Conservation (phyloP, 2,888 invertebrate species). For the Leptinotarsa tumamoca region DNA sequence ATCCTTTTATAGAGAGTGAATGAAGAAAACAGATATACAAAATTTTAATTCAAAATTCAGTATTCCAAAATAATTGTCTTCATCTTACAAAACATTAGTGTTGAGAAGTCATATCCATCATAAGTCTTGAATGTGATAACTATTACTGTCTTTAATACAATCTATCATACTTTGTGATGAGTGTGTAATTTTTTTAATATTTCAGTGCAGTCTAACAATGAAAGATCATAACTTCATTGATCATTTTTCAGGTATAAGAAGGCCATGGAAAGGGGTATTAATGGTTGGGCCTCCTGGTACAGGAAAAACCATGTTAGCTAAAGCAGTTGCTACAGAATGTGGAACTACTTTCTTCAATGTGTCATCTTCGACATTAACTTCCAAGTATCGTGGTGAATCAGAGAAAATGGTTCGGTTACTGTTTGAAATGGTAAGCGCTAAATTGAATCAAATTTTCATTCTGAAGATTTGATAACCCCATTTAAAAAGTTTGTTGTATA, state of each 20-base stretch:
- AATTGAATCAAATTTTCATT: background rate
- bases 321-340: conserved; percentile 98
- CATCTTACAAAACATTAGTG: too few relatives aligned
- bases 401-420: conserved; percentile 96
- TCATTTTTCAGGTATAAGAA: conserved; percentile 78
- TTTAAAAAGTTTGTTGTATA: background rate
- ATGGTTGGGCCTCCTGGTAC: conserved; percentile 96
- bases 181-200: too few relatives aligned
- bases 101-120: too few relatives aligned
- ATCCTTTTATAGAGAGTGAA: too few relatives aligned
- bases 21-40: too few relatives aligned
- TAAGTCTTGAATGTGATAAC: too few relatives aligned
- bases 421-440: conserved; percentile 89
- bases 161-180: too few relatives aligned
- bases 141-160: too few relatives aligned
- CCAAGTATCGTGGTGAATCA: conserved; percentile 98
- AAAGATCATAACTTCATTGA: too few relatives aligned
- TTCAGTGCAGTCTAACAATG: too few relatives aligned
- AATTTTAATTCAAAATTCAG: too few relatives aligned
- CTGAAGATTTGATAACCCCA: background rate
- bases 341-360: conserved; percentile 98
- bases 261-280: conserved; percentile 96
- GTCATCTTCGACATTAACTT: conserved; percentile 96
- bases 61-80: too few relatives aligned
- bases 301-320: conserved; percentile 96